phyloP scores from a whole-genome alignment of 2,797 vertebrate species.

The Falco peregrinus region DNA sequence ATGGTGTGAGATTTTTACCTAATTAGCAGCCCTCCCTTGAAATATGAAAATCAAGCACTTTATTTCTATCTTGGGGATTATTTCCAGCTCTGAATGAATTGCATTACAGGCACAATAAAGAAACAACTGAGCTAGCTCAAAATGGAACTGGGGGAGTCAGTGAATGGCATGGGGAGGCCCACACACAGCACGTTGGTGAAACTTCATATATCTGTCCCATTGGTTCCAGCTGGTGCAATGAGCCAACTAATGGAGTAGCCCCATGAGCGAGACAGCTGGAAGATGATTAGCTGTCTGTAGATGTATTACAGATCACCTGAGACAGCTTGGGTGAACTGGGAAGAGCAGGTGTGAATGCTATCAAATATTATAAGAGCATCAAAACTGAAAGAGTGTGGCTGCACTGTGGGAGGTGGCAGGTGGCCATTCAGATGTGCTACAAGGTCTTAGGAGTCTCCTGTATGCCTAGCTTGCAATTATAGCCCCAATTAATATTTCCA shows the following conservation, averaged over 20 bases:
- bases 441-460: not conserved
- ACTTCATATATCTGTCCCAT: not conserved
- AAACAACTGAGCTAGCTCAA: constrained; percentile 17
- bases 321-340: not conserved
- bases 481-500: not conserved
- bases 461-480: not conserved
- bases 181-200: not conserved
- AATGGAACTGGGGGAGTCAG: not conserved
- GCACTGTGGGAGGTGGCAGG: not conserved
- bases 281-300: not conserved
- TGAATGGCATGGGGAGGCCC: not conserved
- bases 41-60: constrained; percentile 30
- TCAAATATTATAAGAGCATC: not conserved
- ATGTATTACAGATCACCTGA: not conserved
- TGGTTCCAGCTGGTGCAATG: not conserved
- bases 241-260: not conserved
- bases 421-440: not conserved
- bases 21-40: constrained; percentile 48
- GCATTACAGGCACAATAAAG: constrained; percentile 16
- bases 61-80: constrained; percentile 41
- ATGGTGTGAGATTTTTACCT: constrained; percentile 37
- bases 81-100: constrained; percentile 10
- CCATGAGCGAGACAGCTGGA: not conserved
- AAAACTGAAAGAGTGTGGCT: not conserved
- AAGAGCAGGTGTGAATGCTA: not conserved